Percentiles rank a stretch among this genome's conserved stretches.
phyloP scores from a whole-genome alignment of 2,113 vertebrate species.

The Ictidomys tridecemlineatus region DNA sequence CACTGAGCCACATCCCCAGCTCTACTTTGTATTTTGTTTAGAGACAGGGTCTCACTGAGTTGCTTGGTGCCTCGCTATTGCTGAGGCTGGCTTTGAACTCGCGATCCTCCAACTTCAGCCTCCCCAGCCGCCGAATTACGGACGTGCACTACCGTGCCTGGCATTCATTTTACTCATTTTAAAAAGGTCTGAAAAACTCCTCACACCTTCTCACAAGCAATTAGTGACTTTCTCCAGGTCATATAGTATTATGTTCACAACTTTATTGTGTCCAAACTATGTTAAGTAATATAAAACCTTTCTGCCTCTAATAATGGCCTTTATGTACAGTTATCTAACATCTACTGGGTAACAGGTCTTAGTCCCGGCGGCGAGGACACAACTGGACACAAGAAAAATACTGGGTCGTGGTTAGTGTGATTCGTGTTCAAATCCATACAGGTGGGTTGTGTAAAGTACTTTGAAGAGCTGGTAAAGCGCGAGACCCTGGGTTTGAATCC shows the following conservation, averaged over 20 bases:
- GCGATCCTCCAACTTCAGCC: no score
- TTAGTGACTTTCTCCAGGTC: neutral
- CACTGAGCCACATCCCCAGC: no score
- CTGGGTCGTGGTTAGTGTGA: neutral
- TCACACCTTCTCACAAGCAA: neutral
- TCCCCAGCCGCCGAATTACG: no score
- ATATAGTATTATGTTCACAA: neutral
- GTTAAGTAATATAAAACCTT: conserved; percentile 17
- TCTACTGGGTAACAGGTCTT: neutral
- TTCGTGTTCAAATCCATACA: neutral
- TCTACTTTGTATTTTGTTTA: no score
- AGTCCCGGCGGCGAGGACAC: neutral
- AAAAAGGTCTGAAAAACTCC: neutral
- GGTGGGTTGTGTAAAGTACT: neutral
- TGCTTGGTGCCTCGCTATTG: no score
- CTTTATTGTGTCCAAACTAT: neutral
- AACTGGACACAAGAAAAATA: neutral
- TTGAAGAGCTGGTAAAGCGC: neutral
- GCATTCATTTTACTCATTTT: neutral
- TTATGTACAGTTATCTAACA: conserved; percentile 7
- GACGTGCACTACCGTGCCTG: no score
- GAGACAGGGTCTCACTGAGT: no score
- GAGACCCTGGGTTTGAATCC: no score
- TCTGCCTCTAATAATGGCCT: neutral
- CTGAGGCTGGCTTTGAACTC: no score